phyloP scores from a whole-genome alignment of 2,888 invertebrate species.

The Antitype chi region DNA sequence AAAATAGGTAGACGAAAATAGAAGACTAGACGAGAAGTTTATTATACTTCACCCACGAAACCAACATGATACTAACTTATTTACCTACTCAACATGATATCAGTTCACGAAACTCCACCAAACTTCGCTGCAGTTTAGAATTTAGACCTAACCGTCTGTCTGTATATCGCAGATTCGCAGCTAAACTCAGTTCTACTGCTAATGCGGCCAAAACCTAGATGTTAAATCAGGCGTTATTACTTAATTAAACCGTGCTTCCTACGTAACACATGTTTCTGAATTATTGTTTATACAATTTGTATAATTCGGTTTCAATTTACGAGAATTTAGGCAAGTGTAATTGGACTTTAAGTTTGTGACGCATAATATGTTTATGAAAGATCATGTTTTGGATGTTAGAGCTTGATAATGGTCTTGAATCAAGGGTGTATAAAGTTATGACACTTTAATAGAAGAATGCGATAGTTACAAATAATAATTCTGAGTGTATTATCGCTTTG shows the following conservation, averaged over 20 bases:
- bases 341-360: constrained; percentile 69
- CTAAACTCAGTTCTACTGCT: constrained; percentile 67
- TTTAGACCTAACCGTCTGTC: constrained; percentile 13
- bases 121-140: constrained; percentile 38
- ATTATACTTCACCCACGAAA: constrained; percentile 11
- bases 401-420: constrained; percentile 16
- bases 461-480: background rate
- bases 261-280: constrained; percentile 65
- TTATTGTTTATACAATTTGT: constrained; percentile 71
- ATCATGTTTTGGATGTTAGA: constrained; percentile 43
- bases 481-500: background rate
- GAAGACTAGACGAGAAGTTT: background rate
- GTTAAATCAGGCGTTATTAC: constrained; percentile 81
- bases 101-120: constrained; percentile 32
- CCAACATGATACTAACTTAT: constrained; percentile 37
- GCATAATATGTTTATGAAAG: constrained; percentile 54
- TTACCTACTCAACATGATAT: constrained; percentile 46
- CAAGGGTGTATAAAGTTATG: constrained; percentile 8
- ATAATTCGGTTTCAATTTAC: constrained; percentile 67
- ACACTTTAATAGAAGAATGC: background rate
- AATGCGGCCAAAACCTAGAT: constrained; percentile 74
- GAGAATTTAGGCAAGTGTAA: constrained; percentile 65
- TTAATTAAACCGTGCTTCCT: constrained; percentile 80
- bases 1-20: background rate
- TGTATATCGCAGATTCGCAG: constrained; percentile 29